phyloP scores from a whole-genome alignment of 1,140 invertebrate species.

The Zaprionus capensis region DNA sequence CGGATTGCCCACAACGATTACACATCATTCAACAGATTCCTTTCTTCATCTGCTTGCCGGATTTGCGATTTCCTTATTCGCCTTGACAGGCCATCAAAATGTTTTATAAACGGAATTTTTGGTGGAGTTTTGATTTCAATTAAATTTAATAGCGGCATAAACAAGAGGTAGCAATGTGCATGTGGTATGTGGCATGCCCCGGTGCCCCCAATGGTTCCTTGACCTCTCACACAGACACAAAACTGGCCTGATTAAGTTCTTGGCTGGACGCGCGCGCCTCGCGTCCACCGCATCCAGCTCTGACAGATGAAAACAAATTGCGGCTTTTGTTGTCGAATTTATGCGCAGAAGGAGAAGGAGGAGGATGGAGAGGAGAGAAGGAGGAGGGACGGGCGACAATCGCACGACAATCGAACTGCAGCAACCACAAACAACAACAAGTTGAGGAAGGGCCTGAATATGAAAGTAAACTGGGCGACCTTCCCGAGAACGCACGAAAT shows the following conservation, averaged over 20 bases:
- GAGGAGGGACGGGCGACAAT: conserved; percentile 17
- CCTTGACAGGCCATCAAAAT: conserved; percentile 9
- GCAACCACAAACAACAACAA: not conserved
- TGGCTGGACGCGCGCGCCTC: conserved; percentile 22
- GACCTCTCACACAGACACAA: conserved; percentile 48
- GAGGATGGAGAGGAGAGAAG: not conserved
- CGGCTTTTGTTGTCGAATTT: conserved; percentile 81
- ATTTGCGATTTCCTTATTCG: conserved; percentile 5
- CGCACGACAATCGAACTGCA: conserved; percentile 10
- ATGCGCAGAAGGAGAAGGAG: conserved; percentile 55
- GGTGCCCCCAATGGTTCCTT: conserved; percentile 62
- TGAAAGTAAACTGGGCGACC: conserved; percentile 83
- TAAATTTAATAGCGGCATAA: conserved; percentile 81
- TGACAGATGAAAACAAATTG: conserved; percentile 81
- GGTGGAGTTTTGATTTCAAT: conserved; percentile 75
- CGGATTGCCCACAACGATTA: not conserved
- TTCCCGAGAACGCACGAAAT: conserved; percentile 78
- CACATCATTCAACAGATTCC: not conserved
- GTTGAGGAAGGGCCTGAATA: conserved; percentile 49
- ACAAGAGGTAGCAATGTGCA: conserved; percentile 39
- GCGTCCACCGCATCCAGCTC: not conserved
- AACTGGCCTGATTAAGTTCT: conserved; percentile 77
- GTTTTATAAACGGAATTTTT: conserved; percentile 55
- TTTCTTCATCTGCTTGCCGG: not conserved
- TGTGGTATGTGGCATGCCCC: conserved; percentile 26